Evolutionary conservation across 2,113 vertebrate species (phyloP).

Genomic region (Sinocyclocheilus anshuiensis): DNA sequence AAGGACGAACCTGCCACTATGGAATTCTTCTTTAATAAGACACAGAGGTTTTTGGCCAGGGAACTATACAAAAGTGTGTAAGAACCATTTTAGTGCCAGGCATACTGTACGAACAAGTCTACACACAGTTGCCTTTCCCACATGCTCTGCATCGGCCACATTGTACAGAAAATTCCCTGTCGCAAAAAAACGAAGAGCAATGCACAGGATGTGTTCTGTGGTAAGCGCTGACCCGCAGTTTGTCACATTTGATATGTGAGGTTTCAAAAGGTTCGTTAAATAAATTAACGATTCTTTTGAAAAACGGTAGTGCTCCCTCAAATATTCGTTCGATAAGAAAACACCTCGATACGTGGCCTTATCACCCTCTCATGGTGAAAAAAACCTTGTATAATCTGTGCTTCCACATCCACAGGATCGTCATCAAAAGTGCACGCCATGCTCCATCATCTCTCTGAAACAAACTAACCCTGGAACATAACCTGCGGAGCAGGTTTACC

Average conservation of each 20-base stretch:
- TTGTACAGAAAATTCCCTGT: constrained; percentile 18
- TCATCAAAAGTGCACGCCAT: constrained; percentile 21
- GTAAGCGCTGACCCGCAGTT: not conserved
- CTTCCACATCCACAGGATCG: not conserved
- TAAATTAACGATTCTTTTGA: not conserved
- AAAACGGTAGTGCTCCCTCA: not conserved
- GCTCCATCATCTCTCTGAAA: too few relatives aligned
- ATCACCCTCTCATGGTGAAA: not conserved
- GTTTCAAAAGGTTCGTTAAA: not conserved
- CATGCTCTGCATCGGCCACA: constrained; percentile 20
- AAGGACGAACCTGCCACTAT: not conserved
- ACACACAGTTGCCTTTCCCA: constrained; percentile 24
- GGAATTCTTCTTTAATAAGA: not conserved
- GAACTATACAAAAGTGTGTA: not conserved
- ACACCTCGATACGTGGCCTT: not conserved
- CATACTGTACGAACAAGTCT: not conserved
- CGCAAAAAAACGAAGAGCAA: not conserved
- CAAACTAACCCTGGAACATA: too few relatives aligned
- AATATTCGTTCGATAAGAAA: constrained; percentile 15
- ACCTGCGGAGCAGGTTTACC: too few relatives aligned
- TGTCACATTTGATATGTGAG: not conserved
- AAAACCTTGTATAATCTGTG: not conserved
- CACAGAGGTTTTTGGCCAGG: not conserved
- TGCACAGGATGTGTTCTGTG: not conserved
- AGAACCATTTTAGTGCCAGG: not conserved